phyloP scores from a whole-genome alignment of 2,113 vertebrate genomes.

The Semicossyphus pulcher region DNA sequence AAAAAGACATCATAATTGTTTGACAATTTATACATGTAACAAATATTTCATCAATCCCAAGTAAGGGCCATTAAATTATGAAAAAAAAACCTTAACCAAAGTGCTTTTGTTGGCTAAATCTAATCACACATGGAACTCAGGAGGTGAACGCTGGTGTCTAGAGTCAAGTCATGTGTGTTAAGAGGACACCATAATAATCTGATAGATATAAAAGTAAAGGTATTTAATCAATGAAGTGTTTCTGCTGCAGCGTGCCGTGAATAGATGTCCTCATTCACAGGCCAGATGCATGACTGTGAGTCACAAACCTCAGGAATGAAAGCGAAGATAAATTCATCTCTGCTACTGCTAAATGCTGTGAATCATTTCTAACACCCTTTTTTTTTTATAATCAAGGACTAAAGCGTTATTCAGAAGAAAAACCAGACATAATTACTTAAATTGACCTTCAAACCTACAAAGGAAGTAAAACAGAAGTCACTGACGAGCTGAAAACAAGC shows the following conservation, averaged over 20 bases:
- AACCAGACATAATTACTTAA: slow-evolving; percentile 8
- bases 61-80: too few species aligned
- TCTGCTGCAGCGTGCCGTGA: neutral
- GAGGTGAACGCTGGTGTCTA: too few species aligned
- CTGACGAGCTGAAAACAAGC: slow-evolving; percentile 30
- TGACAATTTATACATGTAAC: too few species aligned
- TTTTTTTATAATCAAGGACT: slow-evolving; percentile 11
- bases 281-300: slow-evolving; percentile 23
- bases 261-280: slow-evolving; percentile 13
- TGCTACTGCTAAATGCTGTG: slow-evolving; percentile 32
- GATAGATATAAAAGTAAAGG: too few species aligned
- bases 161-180: too few species aligned
- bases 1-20: too few species aligned
- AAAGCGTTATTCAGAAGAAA: neutral
- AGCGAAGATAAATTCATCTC: slow-evolving; percentile 44
- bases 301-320: slow-evolving; percentile 49
- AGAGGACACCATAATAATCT: too few species aligned
- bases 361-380: slow-evolving; percentile 40
- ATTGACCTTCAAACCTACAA: too few species aligned
- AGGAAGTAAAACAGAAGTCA: neutral
- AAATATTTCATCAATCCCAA: too few species aligned
- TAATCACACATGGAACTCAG: too few species aligned
- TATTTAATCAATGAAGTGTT: neutral
- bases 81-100: too few species aligned
- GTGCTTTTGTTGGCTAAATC: too few species aligned